A percentile compares a stretch with the other conserved stretches of the same genome.
Conservation (phyloP, 2,113 vertebrate species). For the Takifugu flavidus region DNA sequence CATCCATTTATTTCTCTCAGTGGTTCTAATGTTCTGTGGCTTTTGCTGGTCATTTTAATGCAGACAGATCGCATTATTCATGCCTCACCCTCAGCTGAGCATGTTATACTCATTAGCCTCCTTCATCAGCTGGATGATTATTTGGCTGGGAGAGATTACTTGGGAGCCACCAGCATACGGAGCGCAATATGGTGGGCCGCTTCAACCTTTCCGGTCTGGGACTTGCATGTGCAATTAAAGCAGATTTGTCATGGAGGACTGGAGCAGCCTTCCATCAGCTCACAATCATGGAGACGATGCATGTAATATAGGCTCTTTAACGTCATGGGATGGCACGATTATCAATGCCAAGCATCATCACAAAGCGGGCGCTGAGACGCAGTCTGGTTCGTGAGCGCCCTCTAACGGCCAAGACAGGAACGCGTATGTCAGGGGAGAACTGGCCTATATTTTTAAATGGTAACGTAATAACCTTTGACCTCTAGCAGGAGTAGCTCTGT, state of each 20-base stretch:
- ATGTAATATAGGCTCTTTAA: too few species aligned
- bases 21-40: conserved; percentile 41
- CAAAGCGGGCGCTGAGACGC: too few species aligned
- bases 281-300: background rate
- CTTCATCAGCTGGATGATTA: conserved; percentile 40
- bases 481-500: too few species aligned
- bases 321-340: too few species aligned
- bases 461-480: too few species aligned
- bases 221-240: conserved; percentile 34
- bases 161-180: conserved; percentile 21
- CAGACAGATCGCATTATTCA: conserved; percentile 60
- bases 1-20: conserved; percentile 47
- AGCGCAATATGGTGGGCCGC: conserved; percentile 21
- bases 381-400: background rate
- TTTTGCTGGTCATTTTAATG: conserved; percentile 36
- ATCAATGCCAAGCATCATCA: background rate
- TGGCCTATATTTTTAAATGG: too few species aligned
- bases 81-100: conserved; percentile 49
- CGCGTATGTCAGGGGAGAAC: background rate
- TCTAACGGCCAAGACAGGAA: too few species aligned
- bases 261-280: background rate
- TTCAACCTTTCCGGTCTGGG: conserved; percentile 11
- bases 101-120: conserved; percentile 55
- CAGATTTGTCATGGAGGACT: conserved; percentile 29
- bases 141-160: conserved; percentile 45